Evolutionary conservation across 1,140 invertebrate species (phyloP).

Genomic region (Drosophila pseudoobscura): DNA sequence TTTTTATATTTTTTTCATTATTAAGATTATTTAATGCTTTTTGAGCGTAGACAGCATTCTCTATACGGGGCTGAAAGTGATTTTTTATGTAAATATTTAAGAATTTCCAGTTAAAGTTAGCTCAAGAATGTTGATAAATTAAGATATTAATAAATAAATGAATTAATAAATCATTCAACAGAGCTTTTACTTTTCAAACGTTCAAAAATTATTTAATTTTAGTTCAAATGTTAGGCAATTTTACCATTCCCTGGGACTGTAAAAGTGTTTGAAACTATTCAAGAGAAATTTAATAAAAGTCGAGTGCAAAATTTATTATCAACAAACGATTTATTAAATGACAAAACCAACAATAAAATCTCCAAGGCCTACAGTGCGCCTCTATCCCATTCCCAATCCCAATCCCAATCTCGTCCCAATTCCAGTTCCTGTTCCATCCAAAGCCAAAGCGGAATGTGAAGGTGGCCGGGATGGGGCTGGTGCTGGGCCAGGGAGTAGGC

Average conservation of each 20-base stretch:
- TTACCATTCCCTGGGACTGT: background rate
- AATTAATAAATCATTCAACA: no score
- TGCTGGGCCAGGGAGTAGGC: background rate
- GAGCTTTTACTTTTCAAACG: no score
- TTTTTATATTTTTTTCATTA: no score
- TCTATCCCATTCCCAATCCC: background rate
- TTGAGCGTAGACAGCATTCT: no score
- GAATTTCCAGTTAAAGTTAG: no score
- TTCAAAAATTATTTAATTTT: no score
- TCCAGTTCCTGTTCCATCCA: slow-evolving; percentile 6
- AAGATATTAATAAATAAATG: no score
- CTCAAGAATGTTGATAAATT: no score
- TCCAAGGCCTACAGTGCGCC: slow-evolving; percentile 15
- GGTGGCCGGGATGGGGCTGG: slow-evolving; percentile 10
- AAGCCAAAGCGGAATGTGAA: slow-evolving; percentile 28
- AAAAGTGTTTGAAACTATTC: slow-evolving; percentile 17
- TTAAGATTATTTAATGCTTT: no score
- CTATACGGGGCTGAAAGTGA: no score
- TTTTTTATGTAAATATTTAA: no score
- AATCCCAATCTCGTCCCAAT: background rate
- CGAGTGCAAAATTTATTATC: slow-evolving; percentile 62
- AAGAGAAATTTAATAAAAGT: slow-evolving; percentile 61
- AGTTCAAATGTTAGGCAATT: no score
- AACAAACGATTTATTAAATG: slow-evolving; percentile 78
- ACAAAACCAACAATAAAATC: slow-evolving; percentile 68